Percentiles rank a stretch among this genome's conserved stretches.
Conservation (phyloP, 1,140 invertebrate species). For the Battus philenor region DNA sequence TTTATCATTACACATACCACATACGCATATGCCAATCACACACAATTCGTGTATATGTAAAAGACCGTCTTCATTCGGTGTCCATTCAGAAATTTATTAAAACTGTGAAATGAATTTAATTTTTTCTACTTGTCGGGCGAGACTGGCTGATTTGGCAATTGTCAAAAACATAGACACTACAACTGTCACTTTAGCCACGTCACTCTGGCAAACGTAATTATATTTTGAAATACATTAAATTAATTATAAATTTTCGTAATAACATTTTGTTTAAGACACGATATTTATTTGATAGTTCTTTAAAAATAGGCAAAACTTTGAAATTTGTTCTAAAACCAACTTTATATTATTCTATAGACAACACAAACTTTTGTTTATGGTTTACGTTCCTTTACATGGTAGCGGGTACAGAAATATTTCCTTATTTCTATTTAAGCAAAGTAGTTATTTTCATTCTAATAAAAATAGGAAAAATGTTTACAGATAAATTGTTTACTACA, state of each 20-base stretch:
- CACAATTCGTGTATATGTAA: conserved; percentile 25
- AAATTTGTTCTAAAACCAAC: too few relatives aligned
- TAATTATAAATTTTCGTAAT: too few relatives aligned
- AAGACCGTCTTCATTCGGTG: conserved; percentile 22
- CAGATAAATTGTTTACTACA: too few relatives aligned
- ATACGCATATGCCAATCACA: conserved; percentile 25
- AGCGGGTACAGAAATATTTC: too few relatives aligned
- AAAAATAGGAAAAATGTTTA: too few relatives aligned
- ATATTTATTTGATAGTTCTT: neutral
- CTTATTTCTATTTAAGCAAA: too few relatives aligned
- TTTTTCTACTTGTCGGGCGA: conserved; percentile 28
- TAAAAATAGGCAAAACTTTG: neutral
- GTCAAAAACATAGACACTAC: conserved; percentile 61
- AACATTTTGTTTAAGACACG: neutral
- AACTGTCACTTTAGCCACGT: conserved; percentile 70
- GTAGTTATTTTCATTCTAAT: too few relatives aligned
- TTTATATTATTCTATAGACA: conserved; percentile 29
- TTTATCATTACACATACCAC: conserved; percentile 42
- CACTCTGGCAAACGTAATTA: conserved; percentile 60
- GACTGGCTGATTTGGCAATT: conserved; percentile 71
- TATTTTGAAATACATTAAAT: too few relatives aligned
- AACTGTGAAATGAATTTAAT: conserved; percentile 26
- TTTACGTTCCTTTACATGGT: conserved; percentile 33
- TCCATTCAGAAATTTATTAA: conserved; percentile 47
- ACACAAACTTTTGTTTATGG: conserved; percentile 38